Base-by-base conservation (phyloP, 2,888 invertebrate species). In the Athalia rosae region DNA sequence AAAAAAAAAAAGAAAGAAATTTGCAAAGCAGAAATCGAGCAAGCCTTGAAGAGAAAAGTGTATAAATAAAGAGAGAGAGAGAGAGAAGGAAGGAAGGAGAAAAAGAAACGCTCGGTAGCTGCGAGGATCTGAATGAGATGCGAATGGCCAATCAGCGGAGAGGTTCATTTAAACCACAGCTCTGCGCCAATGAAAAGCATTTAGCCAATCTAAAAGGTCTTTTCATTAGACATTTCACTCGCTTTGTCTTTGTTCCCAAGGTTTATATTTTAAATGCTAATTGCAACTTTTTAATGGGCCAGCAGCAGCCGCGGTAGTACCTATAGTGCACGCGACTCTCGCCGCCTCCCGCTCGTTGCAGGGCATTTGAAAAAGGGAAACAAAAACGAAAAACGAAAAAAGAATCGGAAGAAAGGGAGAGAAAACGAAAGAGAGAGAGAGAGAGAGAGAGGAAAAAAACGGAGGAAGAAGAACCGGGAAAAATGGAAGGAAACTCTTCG, bases 261-360 rank as follows among this genome's bases (percentile, higher is more conserved):
- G 84, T 86, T 85, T 87, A 86, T 87, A 86, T 88, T 88, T 87
- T 87, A 88, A 89, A 89, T 89, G 89, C 87, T 89, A 89, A 89
- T 89, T 89, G 89, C 89, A 85, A 87, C 85, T 85, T 87, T 88
- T 88, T 86, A 88, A 88, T 88, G 86, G 88, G 82, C 85, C 86
- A 83, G 79, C 73, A 67, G 78, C 79, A 66, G 76, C 77, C 28
- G 74, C 71, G 63, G 71, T 79, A 58, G 71, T 74, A 76, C 77
- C 78, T 76, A 80, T 79, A 76, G 79, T 77, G 79, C 78, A 76
- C 77, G 78, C 77, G 78, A 76, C 76, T 41, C 15, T 61, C 61
- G 15, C 15, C 61, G 9, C 47, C 64, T 64, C 64, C 7, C 64
- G 28, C 53, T 67, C 67, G 41, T 45, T 71, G 50, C 58, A 45